phyloP scores from a whole-genome alignment of 2,113 vertebrate genomes.

The Phylloscopus trochiloides region DNA sequence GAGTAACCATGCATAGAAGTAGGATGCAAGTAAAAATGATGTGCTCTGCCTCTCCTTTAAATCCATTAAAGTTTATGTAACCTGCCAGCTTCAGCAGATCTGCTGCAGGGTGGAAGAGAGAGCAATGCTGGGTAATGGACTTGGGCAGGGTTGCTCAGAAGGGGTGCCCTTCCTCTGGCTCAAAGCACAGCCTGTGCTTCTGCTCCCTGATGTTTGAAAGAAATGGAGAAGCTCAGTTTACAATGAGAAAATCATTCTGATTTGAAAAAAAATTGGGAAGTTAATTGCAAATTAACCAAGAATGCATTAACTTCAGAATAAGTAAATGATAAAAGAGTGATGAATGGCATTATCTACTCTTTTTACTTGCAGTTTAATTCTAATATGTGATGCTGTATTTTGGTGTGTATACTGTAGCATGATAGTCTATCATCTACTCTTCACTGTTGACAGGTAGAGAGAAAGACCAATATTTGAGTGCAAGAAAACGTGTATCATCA shows the following conservation, averaged over 20 bases:
- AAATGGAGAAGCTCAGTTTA: neutral
- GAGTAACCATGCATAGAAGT: neutral
- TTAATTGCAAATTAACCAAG: neutral
- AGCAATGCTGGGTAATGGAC: neutral
- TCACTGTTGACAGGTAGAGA: neutral
- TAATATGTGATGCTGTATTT: neutral
- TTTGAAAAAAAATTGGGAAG: neutral
- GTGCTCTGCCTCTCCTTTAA: neutral
- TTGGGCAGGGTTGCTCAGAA: neutral
- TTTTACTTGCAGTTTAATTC: constrained; percentile 2
- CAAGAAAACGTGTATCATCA: constrained; percentile 24
- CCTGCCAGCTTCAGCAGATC: neutral
- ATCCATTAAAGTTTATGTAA: neutral
- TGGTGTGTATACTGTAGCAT: neutral
- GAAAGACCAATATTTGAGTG: constrained; percentile 19
- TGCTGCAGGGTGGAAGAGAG: neutral
- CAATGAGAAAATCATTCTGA: neutral
- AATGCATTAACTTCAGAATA: neutral
- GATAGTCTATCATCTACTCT: neutral
- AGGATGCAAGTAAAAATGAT: constrained; percentile 22
- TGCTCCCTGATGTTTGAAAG: neutral
- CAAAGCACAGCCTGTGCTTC: neutral
- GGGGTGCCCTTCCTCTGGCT: neutral
- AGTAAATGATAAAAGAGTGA: neutral
- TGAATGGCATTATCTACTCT: neutral